phyloP scores from a whole-genome alignment of 2,888 invertebrate genomes.

The Andrena bicolor region DNA sequence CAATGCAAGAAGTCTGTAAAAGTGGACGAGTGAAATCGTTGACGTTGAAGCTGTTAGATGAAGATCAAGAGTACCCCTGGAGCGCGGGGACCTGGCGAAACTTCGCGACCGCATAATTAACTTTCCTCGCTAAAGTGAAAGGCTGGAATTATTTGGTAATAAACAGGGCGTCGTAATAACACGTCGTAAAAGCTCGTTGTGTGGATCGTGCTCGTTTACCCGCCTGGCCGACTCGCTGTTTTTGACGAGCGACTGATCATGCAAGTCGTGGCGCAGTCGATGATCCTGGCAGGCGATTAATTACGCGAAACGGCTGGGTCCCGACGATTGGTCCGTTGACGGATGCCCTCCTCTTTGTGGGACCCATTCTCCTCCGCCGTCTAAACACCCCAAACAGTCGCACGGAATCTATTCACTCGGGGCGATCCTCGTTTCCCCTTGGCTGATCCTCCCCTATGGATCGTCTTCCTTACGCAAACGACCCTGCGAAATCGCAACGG shows the following conservation, averaged over 20 bases:
- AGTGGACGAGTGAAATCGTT: conserved; percentile 15
- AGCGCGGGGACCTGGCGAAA: not conserved
- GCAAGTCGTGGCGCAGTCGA: not conserved
- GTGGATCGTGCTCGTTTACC: not conserved
- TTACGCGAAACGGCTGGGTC: conserved; percentile 25
- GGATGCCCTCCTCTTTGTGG: conserved; percentile 6
- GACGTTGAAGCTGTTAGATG: no score
- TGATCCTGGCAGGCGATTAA: conserved; percentile 15
- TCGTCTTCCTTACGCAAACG: conserved; percentile 47
- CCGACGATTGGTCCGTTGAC: conserved; percentile 7
- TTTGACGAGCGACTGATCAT: not conserved
- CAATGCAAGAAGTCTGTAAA: not conserved
- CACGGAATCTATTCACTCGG: conserved; percentile 21
- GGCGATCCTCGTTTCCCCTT: not conserved
- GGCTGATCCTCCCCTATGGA: conserved; percentile 11
- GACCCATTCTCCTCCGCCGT: conserved; percentile 27
- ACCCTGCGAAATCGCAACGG: conserved; percentile 52
- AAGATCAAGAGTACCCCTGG: not conserved
- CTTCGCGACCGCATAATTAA: conserved; percentile 29
- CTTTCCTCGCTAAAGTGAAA: conserved; percentile 47
- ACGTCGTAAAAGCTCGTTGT: not conserved
- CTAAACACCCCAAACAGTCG: conserved; percentile 46
- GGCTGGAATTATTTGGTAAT: conserved; percentile 40
- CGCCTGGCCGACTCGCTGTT: not conserved
- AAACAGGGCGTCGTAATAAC: conserved; percentile 36